phyloP scores from a whole-genome alignment of 1,140 invertebrate genomes.

The Theocolax elegans region DNA sequence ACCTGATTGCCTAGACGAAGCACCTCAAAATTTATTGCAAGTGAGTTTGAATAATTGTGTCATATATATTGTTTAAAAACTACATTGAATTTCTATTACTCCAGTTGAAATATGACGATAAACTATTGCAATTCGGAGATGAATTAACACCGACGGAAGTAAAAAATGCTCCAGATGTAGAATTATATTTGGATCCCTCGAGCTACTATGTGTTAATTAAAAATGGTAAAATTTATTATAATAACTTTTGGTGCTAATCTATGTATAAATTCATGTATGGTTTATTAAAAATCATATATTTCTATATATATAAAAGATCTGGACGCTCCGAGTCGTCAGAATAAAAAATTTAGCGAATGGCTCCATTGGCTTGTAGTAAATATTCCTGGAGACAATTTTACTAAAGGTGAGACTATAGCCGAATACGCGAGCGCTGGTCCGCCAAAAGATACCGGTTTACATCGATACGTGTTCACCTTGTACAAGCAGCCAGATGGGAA shows the following conservation, averaged over 20 bases:
- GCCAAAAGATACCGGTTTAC: constrained; percentile 66
- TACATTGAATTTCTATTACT: no score
- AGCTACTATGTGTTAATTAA: no score
- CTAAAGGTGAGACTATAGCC: constrained; percentile 67
- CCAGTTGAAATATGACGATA: constrained; percentile 8
- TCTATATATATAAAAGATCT: constrained; percentile 67
- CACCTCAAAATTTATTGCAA: no score
- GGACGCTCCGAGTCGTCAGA: constrained; percentile 67
- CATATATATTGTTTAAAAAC: no score
- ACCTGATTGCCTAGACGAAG: no score
- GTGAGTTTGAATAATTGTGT: no score
- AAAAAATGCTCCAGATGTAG: constrained; percentile 24
- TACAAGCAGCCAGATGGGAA: constrained; percentile 71
- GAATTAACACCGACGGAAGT: constrained; percentile 35
- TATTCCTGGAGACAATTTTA: constrained; percentile 68
- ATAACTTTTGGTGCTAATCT: no score
- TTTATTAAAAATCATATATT: no score
- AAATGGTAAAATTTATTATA: no score
- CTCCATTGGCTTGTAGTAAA: constrained; percentile 73
- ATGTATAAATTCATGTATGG: no score
- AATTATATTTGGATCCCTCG: no score
- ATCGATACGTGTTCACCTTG: constrained; percentile 75
- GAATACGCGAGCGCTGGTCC: constrained; percentile 70
- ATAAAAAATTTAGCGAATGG: constrained; percentile 64
- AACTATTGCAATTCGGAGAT: background rate